Base-by-base conservation (phyloP, 2,797 vertebrate genomes). In the Sebastes baramenuke region DNA sequence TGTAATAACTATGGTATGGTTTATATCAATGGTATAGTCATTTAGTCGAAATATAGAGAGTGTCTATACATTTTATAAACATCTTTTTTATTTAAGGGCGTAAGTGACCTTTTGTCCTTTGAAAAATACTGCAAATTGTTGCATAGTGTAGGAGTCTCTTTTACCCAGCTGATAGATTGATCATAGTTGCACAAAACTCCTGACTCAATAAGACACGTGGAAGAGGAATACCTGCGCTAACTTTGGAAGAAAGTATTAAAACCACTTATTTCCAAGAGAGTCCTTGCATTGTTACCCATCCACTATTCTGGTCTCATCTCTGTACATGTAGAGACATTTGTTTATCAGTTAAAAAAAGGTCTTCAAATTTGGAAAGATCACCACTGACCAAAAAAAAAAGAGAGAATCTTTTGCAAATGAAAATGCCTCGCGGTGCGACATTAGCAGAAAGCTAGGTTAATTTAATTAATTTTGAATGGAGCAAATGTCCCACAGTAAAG, bases 401-500 rank as follows among this genome's bases (percentile, higher is more conserved):
- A 72, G 54, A 70, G 81, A 80, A 86, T 91, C 76, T 92, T 92
- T 88, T 81, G 74, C 85, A 90, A 93, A 92, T 89, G 87, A 89
- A 93, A 92, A 89, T 90, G 92, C 91, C 87, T 82, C 4, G 59
- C 80, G 80, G 91, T 87, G 86, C 69, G 77, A 89, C 91, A 92
- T 93, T 92, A 94, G 87, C 77, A 82, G 86, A 91, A 89, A 90
- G 90, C 90, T 92, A 80, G 91, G 84, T 93, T 94, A 92, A 94
- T 95, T 94, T 93, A 95, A 94, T 95, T 94, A 92, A 94, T 95
- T 93, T 90, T 90, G 84, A 93, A 92, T 94, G 89, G 92, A 90
- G 92, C 90, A 88, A 91, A 92, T 93, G 93, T 94, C 92, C 93
- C 89, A 90, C 88, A 89, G 90, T 94, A 90, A 93, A 91, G 87